Base-by-base conservation (phyloP, 2,113 vertebrate genomes). In the Rhizomys pruinosus region DNA sequence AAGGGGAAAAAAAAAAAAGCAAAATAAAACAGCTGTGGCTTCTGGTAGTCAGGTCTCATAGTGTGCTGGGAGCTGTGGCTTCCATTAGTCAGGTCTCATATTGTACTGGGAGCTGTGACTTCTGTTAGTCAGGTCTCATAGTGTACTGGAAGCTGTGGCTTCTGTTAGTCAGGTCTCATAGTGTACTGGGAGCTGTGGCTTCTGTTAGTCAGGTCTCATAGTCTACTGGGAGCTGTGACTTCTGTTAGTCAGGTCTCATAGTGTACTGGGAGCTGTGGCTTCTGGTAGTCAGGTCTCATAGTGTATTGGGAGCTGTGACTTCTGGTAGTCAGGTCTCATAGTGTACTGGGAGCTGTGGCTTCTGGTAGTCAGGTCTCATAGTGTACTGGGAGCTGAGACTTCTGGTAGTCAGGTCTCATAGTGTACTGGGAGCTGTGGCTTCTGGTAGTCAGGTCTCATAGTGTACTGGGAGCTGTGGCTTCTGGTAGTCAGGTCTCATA, bases 21-120 rank as follows among this genome's bases (percentile, higher is more conserved):
- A 89, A 66, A 96, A 93, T 82, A 80, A 89, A 87, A 87, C 76
- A 89, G 13, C 80, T 91, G 59, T 81, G 90, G 71, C 94, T 95
- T 95, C 64, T 91, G 89, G n/a, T n/a, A n/a, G n/a, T 85, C 84
- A 64, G 80, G 27, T 91, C 87, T 44, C 84, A 37, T 94, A 52
- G 47, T 52, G 47, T 52, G 11, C 47, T 52, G 47, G 47, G 47
- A 52, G 47, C 47, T 91, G 59, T 81, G 90, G 71, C 94, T 95
- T 95, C 64, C 89, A 86, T n/a, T n/a, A n/a, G n/a, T 85, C 84
- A 64, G 80, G 27, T 91, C 87, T 44, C 84, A 37, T 94, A 52
- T 6, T 52, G 47, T 52, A 52, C 47, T 52, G 47, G 47, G 47
- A 89, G 13, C 80, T 91, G 59, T 81, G 90, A 64, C 94, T 95